phyloP scores from a whole-genome alignment of 2,113 vertebrate genomes.

The Oxygymnocypris stewartii region DNA sequence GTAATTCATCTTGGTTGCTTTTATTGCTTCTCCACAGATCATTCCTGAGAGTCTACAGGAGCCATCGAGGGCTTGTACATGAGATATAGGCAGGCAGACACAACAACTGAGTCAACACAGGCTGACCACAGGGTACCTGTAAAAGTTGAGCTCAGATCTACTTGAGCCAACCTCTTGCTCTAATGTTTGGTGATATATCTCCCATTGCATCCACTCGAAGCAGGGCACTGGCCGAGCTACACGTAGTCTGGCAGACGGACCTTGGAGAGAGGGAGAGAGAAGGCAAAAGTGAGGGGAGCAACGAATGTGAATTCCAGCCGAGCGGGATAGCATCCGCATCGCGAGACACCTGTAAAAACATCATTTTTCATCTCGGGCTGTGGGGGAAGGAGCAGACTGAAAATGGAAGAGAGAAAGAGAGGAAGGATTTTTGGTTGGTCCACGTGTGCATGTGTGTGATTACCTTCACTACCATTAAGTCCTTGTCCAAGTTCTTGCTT shows the following conservation, averaged over 20 bases:
- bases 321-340: slow-evolving; percentile 61
- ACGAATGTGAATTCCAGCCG: slow-evolving; percentile 69
- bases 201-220: slow-evolving; percentile 8
- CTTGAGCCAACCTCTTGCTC: slow-evolving; percentile 10
- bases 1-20: not conserved
- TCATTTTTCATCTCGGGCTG: slow-evolving; percentile 67
- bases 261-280: slow-evolving; percentile 40
- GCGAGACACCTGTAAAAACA: slow-evolving; percentile 77
- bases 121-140: slow-evolving; percentile 26
- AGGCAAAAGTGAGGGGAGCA: slow-evolving; percentile 46
- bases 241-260: not conserved
- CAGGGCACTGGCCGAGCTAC: not conserved
- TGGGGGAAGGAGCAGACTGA: slow-evolving; percentile 45
- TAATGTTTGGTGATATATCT: slow-evolving; percentile 20
- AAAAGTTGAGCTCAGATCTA: slow-evolving; percentile 17
- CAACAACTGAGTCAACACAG: slow-evolving; percentile 21
- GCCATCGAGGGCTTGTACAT: not conserved
- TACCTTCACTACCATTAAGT: slow-evolving; percentile 45
- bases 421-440: not conserved
- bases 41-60: not conserved
- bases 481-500: slow-evolving; percentile 47
- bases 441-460: slow-evolving; percentile 4
- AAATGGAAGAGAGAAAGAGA: slow-evolving; percentile 47
- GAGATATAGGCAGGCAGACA: not conserved
- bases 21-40: slow-evolving; percentile 15